phyloP scores from a whole-genome alignment of 2,113 vertebrate genomes.

The Corydoras maculifer region DNA sequence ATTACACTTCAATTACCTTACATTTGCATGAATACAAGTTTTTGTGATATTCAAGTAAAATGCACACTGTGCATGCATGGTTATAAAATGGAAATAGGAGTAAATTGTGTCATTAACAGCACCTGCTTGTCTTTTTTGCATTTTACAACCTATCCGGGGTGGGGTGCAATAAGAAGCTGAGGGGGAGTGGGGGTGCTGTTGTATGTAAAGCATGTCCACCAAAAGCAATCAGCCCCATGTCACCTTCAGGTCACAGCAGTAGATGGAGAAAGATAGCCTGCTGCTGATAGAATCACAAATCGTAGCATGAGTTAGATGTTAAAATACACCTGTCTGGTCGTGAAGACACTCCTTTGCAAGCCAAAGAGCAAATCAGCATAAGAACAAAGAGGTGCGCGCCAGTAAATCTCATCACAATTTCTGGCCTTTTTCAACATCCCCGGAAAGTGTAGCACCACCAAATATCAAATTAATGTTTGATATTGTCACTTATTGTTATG shows the following conservation, averaged over 20 bases:
- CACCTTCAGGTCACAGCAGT: constrained; percentile 48
- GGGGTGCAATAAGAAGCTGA: constrained; percentile 23
- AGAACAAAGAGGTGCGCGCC: constrained; percentile 5
- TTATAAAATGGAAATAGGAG: constrained; percentile 10
- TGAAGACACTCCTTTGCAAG: constrained; percentile 31
- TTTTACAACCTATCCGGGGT: constrained; percentile 38
- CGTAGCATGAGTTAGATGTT: constrained; percentile 34
- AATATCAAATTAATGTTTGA: too few species aligned
- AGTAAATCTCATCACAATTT: constrained; percentile 8
- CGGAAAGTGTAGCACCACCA: too few species aligned
- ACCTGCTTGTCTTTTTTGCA: constrained; percentile 26
- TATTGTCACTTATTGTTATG: too few species aligned
- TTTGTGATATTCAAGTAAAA: background rate
- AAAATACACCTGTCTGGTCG: constrained; percentile 34
- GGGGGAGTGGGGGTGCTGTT: constrained; percentile 20
- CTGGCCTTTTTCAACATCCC: background rate
- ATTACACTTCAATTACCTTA: background rate
- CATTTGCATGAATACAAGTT: background rate
- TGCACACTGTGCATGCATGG: background rate
- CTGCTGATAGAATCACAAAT: constrained; percentile 49
- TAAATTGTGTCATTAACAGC: background rate
- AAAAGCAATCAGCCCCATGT: constrained; percentile 49
- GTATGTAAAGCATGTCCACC: constrained; percentile 44
- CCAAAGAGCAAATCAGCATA: constrained; percentile 25
- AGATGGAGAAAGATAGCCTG: constrained; percentile 48